These are phyloP conservation scores for Camponotus pennsylvanicus DNA, from an alignment of 1,140 invertebrate genomes.

Conservation along the genomic window DNA sequence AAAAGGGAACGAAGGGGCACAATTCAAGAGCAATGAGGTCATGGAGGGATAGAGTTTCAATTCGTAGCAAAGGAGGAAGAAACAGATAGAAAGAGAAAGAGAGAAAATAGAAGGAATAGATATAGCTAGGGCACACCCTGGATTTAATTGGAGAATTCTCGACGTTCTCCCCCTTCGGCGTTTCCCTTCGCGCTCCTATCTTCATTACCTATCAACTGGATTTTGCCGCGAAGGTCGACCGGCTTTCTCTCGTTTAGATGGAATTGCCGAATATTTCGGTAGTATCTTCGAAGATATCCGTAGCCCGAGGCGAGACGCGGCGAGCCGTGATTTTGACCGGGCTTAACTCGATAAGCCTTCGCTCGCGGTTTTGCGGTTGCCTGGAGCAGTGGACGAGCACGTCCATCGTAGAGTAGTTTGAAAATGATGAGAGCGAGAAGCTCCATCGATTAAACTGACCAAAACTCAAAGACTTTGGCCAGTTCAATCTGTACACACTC, in stretches of 20 bases:
- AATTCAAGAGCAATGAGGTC: not conserved
- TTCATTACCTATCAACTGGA: constrained; percentile 73
- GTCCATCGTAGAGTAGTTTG: constrained; percentile 30
- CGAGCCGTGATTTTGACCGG: constrained; percentile 63
- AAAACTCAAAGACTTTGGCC: constrained; percentile 38
- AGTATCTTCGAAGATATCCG: constrained; percentile 37
- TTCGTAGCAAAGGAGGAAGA: not conserved
- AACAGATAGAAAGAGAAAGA: constrained; percentile 7
- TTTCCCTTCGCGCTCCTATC: constrained; percentile 64
- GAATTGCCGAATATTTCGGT: constrained; percentile 68
- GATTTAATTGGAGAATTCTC: constrained; percentile 75
- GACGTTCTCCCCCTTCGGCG: constrained; percentile 16
- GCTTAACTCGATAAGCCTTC: constrained; percentile 72
- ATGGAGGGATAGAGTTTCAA: constrained; percentile 4
- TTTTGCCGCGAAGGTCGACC: constrained; percentile 44
- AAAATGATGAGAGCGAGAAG: constrained; percentile 33
- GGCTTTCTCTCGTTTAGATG: constrained; percentile 33
- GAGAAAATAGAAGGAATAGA: not conserved
- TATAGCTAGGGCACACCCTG: constrained; percentile 7
- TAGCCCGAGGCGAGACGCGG: not conserved
- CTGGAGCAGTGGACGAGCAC: not conserved
- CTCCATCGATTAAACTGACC: constrained; percentile 32
- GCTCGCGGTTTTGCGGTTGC: constrained; percentile 51
- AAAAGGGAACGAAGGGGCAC: not conserved
- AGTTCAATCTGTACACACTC: not conserved